Base-by-base conservation (phyloP, 2,888 invertebrate genomes). In the Orthosia cruda region DNA sequence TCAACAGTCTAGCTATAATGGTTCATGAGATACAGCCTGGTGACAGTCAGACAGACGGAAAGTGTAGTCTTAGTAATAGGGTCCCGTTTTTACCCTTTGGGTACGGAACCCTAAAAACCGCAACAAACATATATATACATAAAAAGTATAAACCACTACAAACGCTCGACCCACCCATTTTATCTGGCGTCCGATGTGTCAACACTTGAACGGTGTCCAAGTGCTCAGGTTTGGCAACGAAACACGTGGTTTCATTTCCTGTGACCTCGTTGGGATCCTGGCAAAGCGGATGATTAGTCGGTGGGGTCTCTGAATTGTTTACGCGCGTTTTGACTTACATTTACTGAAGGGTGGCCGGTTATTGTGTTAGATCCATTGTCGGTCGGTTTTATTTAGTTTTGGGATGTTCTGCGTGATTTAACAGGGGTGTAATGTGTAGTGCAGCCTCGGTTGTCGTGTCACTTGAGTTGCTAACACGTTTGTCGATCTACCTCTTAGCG, bases 191-290 rank as follows among this genome's bases (percentile, higher is more conserved):
- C 78, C 80, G 82, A 85, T 87, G 81, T 80, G 87, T 90, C 87
- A 85, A 86, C 87, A 87, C 85, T 91, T 90, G 91, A 91, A 88
- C 80, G 74, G 81, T 74, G 74, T 91, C 90, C 90, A 90, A 90
- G 84, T 80, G 84, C 83, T 80, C 89, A 89, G 85, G 90, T 89
- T 91, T 91, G 89, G 91, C 91, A 88, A 77, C 63, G 74, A 79
- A 84, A 85, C 83, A 82, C 79, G 81, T 81, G 86, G 83, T 84
- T 88, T 88, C 89, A 90, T 90, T 90, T 90, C 90, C 91, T 88
- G 71, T 66, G 84, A 83, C 81, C 89, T 57, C 79, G 65, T 74
- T 86, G 71, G 59, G 71, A 68, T 79, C 67, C 80, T 79, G 85
- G 82, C 70, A 78, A 81, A 81, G 70, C 77, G 66, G 67, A 77